Evolutionary conservation across 1,140 invertebrate species (phyloP).

Genomic region (Papilio polyxenes): DNA sequence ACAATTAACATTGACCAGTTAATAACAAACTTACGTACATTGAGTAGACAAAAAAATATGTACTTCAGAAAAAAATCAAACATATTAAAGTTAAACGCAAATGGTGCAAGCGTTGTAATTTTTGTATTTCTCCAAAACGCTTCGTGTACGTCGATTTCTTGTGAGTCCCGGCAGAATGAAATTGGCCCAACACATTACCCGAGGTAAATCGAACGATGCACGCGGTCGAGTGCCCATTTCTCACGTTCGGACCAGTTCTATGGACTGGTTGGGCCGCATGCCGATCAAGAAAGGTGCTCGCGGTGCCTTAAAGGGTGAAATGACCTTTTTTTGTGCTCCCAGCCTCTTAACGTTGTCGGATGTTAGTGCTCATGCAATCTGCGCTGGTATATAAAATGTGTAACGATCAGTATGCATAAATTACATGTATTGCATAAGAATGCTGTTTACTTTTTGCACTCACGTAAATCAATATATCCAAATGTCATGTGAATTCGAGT

Average conservation of each 20-base stretch:
- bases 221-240: constrained; percentile 66
- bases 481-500: neutral
- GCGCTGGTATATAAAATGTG: constrained; percentile 44
- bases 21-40: neutral
- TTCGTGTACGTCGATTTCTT: constrained; percentile 24
- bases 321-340: constrained; percentile 68
- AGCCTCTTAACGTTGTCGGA: constrained; percentile 54
- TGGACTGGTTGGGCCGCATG: constrained; percentile 67
- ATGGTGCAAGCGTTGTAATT: neutral
- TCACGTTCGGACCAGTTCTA: constrained; percentile 70
- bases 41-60: neutral
- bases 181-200: constrained; percentile 56
- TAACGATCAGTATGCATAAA: neutral
- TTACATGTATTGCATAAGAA: neutral
- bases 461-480: neutral
- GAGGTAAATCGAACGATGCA: constrained; percentile 67
- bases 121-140: neutral
- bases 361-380: constrained; percentile 58
- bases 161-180: constrained; percentile 38
- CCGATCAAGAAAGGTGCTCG: constrained; percentile 74
- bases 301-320: constrained; percentile 72
- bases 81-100: neutral
- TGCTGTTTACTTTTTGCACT: neutral
- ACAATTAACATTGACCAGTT: neutral
- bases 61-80: neutral